Evolutionary conservation across 2,888 invertebrate genomes (phyloP), one percentile per base, ranked within the genome.

Genomic region (Eristalis intricaria): DNA sequence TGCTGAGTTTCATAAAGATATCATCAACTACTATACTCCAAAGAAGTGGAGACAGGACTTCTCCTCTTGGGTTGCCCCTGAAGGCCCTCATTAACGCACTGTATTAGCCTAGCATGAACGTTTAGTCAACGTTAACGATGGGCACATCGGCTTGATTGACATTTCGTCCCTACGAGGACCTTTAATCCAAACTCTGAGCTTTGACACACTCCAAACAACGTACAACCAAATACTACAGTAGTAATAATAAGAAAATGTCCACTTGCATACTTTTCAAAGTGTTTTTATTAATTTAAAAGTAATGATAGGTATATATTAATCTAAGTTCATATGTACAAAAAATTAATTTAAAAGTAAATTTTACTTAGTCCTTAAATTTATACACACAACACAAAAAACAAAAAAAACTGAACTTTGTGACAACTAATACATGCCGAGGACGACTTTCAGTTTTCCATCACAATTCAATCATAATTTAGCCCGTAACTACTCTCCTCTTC

Each of bases 291-390:
- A 60, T 81, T 81, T 81, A 68, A 66, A 68, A 23, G n/a, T 71
- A 73, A 43, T 43, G 69, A 58, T 40, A 26, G 26, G 26, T 26
- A 32, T 64, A 68, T 65, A 70, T 78, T 78, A 75, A 35, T n/a
- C 78, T 86, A 82, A 69, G 50, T 82, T 86, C 75, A 78, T 86
- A 86, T 86, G 74, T 86, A 86, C 86, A 86, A 86, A 81, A 32
- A 82, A 58, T 69, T 70, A 38, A 56, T 76, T 71, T 63, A 73
- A 71, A 50, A 85, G 71, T 80, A 80, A 78, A 81, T 86, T 86
- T 82, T 77, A 82, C 81, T 74, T 70, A 66, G 78, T 78, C 22
- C 78, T 85, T 86, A 86, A 74, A 70, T 61, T 61, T 70, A 82
- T 43, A 64, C 61, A 71, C 70, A 56, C 23, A 50, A 50, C 29